Base-by-base conservation (phyloP, 1,140 invertebrate species). In the Meloidogyne chitwoodi region DNA sequence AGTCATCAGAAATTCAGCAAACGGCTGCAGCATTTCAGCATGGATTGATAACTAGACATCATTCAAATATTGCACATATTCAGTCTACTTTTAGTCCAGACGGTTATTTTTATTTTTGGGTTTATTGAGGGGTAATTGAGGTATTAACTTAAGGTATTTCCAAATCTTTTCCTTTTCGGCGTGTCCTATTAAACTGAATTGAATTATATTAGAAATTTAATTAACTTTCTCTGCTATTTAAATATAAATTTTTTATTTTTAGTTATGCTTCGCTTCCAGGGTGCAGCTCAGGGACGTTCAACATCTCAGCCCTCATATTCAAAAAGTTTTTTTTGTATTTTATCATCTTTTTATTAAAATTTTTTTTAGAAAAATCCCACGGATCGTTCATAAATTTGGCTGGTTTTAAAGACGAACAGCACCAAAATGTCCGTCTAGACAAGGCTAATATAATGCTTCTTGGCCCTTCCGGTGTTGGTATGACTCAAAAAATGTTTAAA, bases 381-480 rank as follows among this genome's bases (percentile, higher is more conserved):
- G 34, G 34, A 10, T 56, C 48, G 2, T 56, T 56, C 48, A 56
- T n/a, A 5, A 56, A 56, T 56, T n/a, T 56, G 48, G 19, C 48
- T n/a, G 48, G 48, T 4, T n/a, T 56, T 56, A 56, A 56, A n/a
- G 48, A 56, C n/a, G 92, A 94, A 88, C 93, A 94, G 8, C 34
- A 38, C 10, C 34, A 38, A 38, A 38, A 38, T 80, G 88, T 98
- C 29, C 91, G 93, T 83, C 88, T 99, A 74, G 96, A 99, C 85
- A 99, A 99, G 89, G 96, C 93, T 85, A 99, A 99, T 86, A 96
- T 99, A 76, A 90, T 99, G 16, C 90, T 99, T 81, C 88, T 99
- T 2, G 96, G 96, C 22, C 96, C 96, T 29, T 99, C 96, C 22
- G 96, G 96, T 69, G 96, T 94, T 82, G 93, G 93, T 67, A 26